These are phyloP conservation scores for Steatocranus sp. DNA, from an alignment of 2,797 vertebrate genomes.

Conservation along the genomic window DNA sequence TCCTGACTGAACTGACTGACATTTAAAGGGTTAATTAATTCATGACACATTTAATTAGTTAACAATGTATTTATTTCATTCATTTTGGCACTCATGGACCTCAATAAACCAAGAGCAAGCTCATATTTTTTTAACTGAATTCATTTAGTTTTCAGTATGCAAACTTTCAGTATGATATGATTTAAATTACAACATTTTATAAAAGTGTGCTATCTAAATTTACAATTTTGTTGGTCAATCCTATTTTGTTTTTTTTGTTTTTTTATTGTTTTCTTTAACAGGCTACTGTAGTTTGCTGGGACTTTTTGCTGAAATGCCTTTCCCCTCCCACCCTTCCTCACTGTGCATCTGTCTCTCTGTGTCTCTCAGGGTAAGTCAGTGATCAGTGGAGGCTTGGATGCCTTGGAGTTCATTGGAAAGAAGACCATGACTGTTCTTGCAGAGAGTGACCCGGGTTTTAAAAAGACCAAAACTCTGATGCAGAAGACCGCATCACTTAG, in stretches of 20 bases:
- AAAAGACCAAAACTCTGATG: constrained; percentile 95
- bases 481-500: constrained; percentile 91
- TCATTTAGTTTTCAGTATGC: not conserved
- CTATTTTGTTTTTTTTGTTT: not conserved
- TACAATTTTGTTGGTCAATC: not conserved
- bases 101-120: not conserved
- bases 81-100: not conserved
- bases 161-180: not conserved
- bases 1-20: not conserved
- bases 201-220: not conserved
- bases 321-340: not conserved
- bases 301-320: not conserved
- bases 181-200: not conserved
- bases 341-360: not conserved
- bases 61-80: not conserved
- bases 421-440: constrained; percentile 98
- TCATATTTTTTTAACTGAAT: not conserved
- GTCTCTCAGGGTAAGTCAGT: constrained; percentile 88
- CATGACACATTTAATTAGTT: not conserved
- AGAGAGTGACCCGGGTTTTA: constrained; percentile 95
- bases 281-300: not conserved
- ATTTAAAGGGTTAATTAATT: not conserved
- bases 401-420: constrained; percentile 97
- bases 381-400: constrained; percentile 91
- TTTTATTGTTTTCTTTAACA: not conserved